Evolutionary conservation across 92 coral and sea anemone genomes (phyloP).

Genomic region (Phenganax stokvisi): DNA sequence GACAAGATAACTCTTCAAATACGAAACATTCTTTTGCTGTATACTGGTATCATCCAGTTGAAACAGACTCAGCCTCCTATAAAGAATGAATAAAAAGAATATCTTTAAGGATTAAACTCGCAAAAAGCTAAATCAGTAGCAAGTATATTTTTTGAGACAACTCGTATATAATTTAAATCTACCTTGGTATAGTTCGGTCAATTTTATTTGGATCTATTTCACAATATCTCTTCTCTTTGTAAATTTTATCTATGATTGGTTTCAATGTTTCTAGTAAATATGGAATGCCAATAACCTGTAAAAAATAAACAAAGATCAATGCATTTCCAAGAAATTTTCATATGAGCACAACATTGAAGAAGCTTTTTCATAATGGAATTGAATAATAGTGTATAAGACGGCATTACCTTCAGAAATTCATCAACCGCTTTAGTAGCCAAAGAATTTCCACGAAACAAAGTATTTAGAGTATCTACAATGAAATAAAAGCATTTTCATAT

Average conservation of each 20-base stretch:
- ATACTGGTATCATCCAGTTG: constrained; percentile 63
- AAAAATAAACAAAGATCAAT: constrained; percentile 9
- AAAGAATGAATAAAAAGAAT: background rate
- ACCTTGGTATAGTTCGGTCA: constrained; percentile 33
- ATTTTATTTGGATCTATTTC: constrained; percentile 81
- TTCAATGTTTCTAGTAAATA: constrained; percentile 70
- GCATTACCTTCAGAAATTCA: constrained; percentile 79
- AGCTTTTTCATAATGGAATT: background rate
- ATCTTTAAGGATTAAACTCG: background rate
- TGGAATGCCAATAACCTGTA: constrained; percentile 88
- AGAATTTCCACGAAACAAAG: constrained; percentile 88
- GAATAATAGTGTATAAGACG: background rate
- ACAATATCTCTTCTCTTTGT: constrained; percentile 76
- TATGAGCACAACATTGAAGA: background rate
- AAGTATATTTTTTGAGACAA: too few species aligned
- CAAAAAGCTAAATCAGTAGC: background rate
- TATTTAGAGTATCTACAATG: constrained; percentile 59
- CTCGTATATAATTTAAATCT: background rate
- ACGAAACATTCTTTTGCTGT: constrained; percentile 55
- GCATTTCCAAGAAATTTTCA: background rate
- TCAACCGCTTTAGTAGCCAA: constrained; percentile 85
- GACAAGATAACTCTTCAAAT: constrained; percentile 63
- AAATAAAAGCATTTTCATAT: background rate
- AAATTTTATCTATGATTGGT: constrained; percentile 86
- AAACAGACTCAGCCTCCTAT: constrained; percentile 68